Base-by-base conservation (phyloP, 2,888 invertebrate genomes). In the Limnephilus auricula region DNA sequence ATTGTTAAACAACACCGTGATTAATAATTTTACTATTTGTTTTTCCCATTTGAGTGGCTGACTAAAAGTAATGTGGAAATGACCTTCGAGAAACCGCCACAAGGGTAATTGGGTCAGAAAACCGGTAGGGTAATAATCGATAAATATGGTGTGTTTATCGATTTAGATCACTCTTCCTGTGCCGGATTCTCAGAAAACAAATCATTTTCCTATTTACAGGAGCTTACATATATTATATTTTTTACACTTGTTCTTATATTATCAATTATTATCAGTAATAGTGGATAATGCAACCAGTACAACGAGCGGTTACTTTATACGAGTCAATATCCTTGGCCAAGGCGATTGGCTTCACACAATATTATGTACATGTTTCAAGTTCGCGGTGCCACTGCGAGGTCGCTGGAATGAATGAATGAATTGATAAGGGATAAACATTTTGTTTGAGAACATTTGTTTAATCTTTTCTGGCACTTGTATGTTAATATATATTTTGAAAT, bases 291-390 rank as follows among this genome's bases (percentile, higher is more conserved):
- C 18, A 65, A 25, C 25, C 18, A 5, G 50, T 65, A 65, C 15
- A 31, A 34, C 82, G 6, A 31, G 82, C 34, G 15, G 34, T 82
- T 34, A 82, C 30, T 18, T 32, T 34, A 82, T 82, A 82, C 82
- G 82, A 32, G 82, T 82, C 82, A 82, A 82, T 25, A 82, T 82
- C 82, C 82, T 82, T 34, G 32, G 82, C 25, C 82, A 82, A 82
- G 82, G 82, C 82, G 32, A 34, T 82, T 82, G 10, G 82, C 82
- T 32, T 18, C 31, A 82, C 82, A 82, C 32, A 82, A 31, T 31
- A 82, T 65, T 5, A 65, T 31, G n/a, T 31, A 34, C 82, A 10
- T 18, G 34, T 25, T 82, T 82, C 82, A 82, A 82, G 82, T 82
- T 82, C 82, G 82, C 34, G 31, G 30, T 18, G 30, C 18, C 18